Conservation (phyloP, 92 coral and sea anemone genomes). For the Metridium senile region DNA sequence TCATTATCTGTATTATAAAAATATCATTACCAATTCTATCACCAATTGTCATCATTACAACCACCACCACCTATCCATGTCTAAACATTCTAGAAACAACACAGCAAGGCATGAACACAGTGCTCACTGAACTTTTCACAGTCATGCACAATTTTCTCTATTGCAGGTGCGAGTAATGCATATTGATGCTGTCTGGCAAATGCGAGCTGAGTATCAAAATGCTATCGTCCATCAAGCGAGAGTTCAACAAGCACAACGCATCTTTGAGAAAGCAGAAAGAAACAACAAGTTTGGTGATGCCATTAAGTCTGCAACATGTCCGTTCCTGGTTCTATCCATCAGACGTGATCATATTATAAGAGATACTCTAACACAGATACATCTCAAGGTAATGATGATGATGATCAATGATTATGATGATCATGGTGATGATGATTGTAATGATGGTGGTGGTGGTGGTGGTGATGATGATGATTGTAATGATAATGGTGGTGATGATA, state of each 20-base stretch:
- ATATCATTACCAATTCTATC: no score
- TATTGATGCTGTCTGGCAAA: conserved; percentile 96
- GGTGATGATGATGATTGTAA: background rate
- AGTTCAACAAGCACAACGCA: conserved; percentile 91
- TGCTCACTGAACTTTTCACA: background rate
- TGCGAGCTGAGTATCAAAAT: conserved; percentile 95
- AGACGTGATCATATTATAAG: conserved; percentile 87
- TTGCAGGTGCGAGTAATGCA: conserved; percentile 91
- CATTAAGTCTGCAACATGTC: conserved; percentile 93
- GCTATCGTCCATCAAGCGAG: conserved; percentile 96
- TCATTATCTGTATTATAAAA: no score
- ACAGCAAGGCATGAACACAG: no score
- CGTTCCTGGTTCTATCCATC: conserved; percentile 87
- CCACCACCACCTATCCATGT: no score
- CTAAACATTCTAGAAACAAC: no score
- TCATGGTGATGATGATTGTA: background rate
- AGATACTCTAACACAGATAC: conserved; percentile 85
- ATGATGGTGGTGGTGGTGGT: background rate
- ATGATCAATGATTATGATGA: background rate
- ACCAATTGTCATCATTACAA: no score
- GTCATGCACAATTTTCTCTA: background rate
- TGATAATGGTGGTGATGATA: background rate
- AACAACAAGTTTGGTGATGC: conserved; percentile 69
- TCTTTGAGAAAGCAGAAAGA: conserved; percentile 75
- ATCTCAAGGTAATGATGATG: conserved; percentile 79